phyloP scores from a whole-genome alignment of 2,888 invertebrate species.

The Drosophila merina region DNA sequence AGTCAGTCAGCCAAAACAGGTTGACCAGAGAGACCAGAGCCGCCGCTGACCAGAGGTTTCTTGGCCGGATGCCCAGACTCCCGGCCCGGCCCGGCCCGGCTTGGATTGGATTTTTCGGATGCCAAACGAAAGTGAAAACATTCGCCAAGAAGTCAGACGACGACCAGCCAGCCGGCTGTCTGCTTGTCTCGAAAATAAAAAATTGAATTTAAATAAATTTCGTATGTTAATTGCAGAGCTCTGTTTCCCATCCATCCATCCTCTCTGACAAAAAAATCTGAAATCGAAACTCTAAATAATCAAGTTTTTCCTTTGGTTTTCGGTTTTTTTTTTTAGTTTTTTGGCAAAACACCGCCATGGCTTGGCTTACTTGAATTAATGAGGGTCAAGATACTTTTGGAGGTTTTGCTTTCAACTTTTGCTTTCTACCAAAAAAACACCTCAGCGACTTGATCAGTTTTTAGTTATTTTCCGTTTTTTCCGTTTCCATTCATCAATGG shows the following conservation, averaged over 20 bases:
- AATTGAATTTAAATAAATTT: constrained; percentile 80
- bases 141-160: constrained; percentile 58
- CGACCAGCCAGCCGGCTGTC: background rate
- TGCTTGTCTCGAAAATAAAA: constrained; percentile 52
- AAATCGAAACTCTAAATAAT: constrained; percentile 56
- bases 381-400: constrained; percentile 76
- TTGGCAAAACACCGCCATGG: constrained; percentile 45
- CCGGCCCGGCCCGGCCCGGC: constrained; percentile 18
- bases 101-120: constrained; percentile 68
- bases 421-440: constrained; percentile 29
- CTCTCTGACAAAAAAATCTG: background rate
- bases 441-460: background rate
- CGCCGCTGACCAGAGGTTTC: constrained; percentile 33
- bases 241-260: constrained; percentile 1
- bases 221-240: constrained; percentile 70
- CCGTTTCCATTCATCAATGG: no score
- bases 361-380: constrained; percentile 72
- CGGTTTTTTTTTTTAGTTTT: constrained; percentile 8
- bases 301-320: constrained; percentile 42
- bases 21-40: constrained; percentile 29
- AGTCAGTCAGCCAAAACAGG: constrained; percentile 66
- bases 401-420: constrained; percentile 39
- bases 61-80: constrained; percentile 43
- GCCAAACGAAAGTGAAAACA: constrained; percentile 76
- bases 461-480: no score